Evolutionary conservation across 2,888 invertebrate genomes (phyloP).

Genomic region (Nymphalis polychloros): DNA sequence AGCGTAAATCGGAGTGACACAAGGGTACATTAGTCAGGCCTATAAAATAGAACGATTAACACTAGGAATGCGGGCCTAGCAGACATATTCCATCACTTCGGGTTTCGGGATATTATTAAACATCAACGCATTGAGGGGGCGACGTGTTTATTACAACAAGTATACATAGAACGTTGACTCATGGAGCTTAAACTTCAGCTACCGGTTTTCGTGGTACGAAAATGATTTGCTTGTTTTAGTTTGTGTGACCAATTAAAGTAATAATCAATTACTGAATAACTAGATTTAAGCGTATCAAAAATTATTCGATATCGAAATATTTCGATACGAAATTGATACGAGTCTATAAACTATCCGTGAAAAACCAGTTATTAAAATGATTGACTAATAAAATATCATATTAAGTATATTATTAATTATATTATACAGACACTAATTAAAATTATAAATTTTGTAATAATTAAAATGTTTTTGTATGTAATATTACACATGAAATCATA

Average conservation of each 20-base stretch:
- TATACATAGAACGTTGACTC: slow-evolving; percentile 42
- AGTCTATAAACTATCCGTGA: slow-evolving; percentile 14
- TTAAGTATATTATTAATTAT: slow-evolving; percentile 5
- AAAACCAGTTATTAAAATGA: slow-evolving; percentile 15
- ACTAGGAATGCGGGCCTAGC: slow-evolving; percentile 36
- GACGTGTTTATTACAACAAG: slow-evolving; percentile 35
- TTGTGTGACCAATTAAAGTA: slow-evolving; percentile 15
- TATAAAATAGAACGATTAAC: slow-evolving; percentile 35
- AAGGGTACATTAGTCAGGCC: slow-evolving; percentile 27
- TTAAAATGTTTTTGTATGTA: neutral
- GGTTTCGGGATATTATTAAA: slow-evolving; percentile 33
- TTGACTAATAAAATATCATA: slow-evolving; percentile 17
- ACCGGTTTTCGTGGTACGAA: slow-evolving; percentile 17
- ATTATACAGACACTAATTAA: slow-evolving; percentile 1
- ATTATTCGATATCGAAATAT: slow-evolving; percentile 13
- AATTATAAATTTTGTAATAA: slow-evolving; percentile 5
- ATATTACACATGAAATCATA: neutral
- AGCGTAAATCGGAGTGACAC: slow-evolving; percentile 18
- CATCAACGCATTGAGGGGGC: slow-evolving; percentile 37
- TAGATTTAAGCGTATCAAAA: slow-evolving; percentile 19
- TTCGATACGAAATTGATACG: slow-evolving; percentile 21
- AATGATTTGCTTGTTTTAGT: slow-evolving; percentile 1
- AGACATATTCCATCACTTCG: slow-evolving; percentile 39
- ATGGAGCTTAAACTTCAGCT: slow-evolving; percentile 30
- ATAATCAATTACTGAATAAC: slow-evolving; percentile 20